Evolutionary conservation across 2,888 invertebrate genomes (phyloP).

Genomic region (Mermis nigrescens): DNA sequence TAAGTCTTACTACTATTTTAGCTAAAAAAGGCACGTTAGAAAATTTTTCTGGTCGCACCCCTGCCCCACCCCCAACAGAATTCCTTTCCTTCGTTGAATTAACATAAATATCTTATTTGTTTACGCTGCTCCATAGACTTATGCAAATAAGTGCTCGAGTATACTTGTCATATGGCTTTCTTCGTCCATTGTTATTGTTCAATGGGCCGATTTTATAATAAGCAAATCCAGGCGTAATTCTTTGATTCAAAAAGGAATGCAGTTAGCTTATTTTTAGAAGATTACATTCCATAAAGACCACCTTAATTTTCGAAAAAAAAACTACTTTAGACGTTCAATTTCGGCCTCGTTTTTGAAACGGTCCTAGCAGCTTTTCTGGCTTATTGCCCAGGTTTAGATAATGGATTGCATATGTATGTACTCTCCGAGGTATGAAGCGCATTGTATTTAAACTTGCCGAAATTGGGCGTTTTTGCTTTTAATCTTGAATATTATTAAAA

Average conservation of each 20-base stretch:
- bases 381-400: constrained; percentile 15
- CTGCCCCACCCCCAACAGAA: too few relatives aligned
- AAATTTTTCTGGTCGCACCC: too few relatives aligned
- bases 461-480: too few relatives aligned
- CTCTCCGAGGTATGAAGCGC: constrained; percentile 44
- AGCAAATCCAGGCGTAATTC: constrained; percentile 40
- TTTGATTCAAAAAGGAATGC: constrained; percentile 20
- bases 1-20: too few relatives aligned
- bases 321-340: constrained; percentile 11
- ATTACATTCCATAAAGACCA: too few relatives aligned
- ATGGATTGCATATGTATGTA: constrained; percentile 82
- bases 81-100: too few relatives aligned
- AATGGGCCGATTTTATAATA: constrained; percentile 41
- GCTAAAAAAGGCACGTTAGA: too few relatives aligned
- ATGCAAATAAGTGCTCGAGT: constrained; percentile 28
- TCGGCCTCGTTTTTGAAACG: constrained; percentile 15
- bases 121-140: background rate
- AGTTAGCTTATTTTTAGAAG: too few relatives aligned
- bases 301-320: background rate
- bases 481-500: too few relatives aligned
- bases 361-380: constrained; percentile 12
- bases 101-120: too few relatives aligned
- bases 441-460: background rate
- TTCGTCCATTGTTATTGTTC: constrained; percentile 40
- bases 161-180: constrained; percentile 40